A percentile compares a stretch with the other conserved stretches of the same genome.
Evolutionary conservation across 2,113 vertebrate genomes (phyloP).

Genomic region (Dryoscopus gambensis): DNA sequence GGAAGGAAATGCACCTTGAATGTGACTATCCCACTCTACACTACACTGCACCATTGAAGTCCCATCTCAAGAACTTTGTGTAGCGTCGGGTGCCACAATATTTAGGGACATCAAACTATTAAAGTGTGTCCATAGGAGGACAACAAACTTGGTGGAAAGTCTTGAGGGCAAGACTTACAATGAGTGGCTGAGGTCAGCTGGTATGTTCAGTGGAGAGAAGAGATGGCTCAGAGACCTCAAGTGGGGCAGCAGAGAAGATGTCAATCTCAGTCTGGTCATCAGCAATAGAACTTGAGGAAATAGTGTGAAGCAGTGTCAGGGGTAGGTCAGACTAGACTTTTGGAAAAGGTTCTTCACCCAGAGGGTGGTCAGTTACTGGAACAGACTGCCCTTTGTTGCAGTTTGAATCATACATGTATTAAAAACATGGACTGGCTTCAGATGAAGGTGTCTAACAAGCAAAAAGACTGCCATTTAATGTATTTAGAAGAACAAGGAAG

Average conservation of each 20-base stretch:
- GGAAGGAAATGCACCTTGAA: background rate
- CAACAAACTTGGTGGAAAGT: background rate
- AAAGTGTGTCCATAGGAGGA: background rate
- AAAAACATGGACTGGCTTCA: background rate
- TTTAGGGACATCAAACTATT: background rate
- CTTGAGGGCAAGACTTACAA: fast-evolving
- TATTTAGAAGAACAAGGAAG: background rate
- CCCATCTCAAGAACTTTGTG: background rate
- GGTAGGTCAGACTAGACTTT: background rate
- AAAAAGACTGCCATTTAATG: background rate
- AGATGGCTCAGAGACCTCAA: background rate
- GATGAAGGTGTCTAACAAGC: background rate
- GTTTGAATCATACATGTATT: background rate
- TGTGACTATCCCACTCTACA: background rate
- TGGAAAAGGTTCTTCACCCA: background rate
- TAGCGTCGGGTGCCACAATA: background rate
- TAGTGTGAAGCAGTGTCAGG: fast-evolving
- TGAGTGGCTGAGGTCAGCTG: background rate
- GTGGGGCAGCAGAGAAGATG: fast-evolving
- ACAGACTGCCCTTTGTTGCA: background rate
- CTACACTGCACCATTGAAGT: background rate
- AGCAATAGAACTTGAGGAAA: fast-evolving
- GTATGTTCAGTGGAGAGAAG: background rate
- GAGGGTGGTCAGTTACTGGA: fast-evolving
- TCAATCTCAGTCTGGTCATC: background rate